phyloP scores from a whole-genome alignment of 2,797 vertebrate species.

The Muscicapa striata region DNA sequence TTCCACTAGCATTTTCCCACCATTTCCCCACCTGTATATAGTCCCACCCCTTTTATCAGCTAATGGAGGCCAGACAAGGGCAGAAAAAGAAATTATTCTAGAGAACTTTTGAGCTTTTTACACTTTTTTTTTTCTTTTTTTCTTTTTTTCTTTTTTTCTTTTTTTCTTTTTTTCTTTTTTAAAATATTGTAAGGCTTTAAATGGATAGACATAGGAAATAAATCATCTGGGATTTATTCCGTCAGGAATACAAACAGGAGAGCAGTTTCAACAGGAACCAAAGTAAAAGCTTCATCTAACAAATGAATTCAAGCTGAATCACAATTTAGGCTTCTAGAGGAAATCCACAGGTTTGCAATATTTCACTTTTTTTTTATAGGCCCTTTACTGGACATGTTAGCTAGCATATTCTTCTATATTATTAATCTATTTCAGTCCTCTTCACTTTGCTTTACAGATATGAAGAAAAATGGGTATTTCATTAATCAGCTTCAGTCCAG shows the following conservation, averaged over 20 bases:
- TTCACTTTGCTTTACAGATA: not conserved
- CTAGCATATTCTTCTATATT: not conserved
- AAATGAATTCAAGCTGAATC: not conserved
- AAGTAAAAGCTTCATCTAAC: not conserved
- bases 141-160: not conserved
- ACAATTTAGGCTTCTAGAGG: not conserved
- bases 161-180: not conserved
- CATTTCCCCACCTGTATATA: not conserved
- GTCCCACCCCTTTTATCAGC: not conserved
- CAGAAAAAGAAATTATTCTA: not conserved
- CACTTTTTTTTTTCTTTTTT: not conserved
- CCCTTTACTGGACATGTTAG: not conserved
- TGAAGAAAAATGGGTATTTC: slow-evolving; percentile 1
- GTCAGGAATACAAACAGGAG: not conserved
- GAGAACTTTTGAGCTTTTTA: not conserved
- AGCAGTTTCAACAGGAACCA: not conserved
- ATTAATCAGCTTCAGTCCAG: not conserved
- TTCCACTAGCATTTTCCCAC: not conserved
- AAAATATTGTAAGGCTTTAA: not conserved
- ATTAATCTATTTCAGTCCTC: not conserved
- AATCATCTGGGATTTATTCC: not conserved
- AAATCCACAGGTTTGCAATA: not conserved
- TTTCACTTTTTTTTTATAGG: not conserved
- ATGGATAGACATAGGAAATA: not conserved
- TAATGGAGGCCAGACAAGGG: not conserved